A percentile compares a stretch with the other conserved stretches of the same genome.
These are phyloP conservation scores for Hystrix brachyura DNA, from an alignment of 2,113 vertebrate species.

Conservation along the genomic window DNA sequence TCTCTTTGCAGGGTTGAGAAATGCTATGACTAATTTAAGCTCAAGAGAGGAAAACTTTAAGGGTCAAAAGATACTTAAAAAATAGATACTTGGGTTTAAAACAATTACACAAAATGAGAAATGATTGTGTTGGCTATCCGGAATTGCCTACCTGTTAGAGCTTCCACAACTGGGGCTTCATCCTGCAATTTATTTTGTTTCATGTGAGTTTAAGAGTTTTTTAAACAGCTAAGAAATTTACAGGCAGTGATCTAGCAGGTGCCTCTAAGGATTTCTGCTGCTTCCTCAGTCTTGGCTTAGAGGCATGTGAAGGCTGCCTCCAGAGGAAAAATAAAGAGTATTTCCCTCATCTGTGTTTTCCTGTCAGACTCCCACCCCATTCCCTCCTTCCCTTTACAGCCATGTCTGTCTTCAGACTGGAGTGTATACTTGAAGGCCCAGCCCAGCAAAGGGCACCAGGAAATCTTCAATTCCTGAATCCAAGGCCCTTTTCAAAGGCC, in stretches of 20 bases:
- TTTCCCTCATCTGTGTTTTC: not conserved
- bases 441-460: not conserved
- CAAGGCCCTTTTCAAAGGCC: not conserved
- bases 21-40: conserved; percentile 31
- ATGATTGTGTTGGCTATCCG: not conserved
- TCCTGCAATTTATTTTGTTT: conserved; percentile 35
- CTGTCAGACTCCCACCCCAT: not conserved
- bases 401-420: not conserved
- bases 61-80: conserved; percentile 14
- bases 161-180: not conserved
- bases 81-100: not conserved
- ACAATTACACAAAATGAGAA: conserved; percentile 47
- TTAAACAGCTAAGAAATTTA: conserved; percentile 47
- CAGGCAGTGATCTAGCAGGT: conserved; percentile 4
- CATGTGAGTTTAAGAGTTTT: conserved; percentile 40
- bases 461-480: not conserved
- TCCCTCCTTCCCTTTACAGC: not conserved
- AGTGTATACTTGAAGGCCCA: not conserved
- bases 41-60: conserved; percentile 7
- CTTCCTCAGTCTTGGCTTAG: not conserved
- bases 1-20: conserved; percentile 53
- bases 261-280: not conserved
- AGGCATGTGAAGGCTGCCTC: not conserved
- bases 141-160: conserved; percentile 24
- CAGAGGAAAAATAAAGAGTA: not conserved